These are phyloP conservation scores for Cavia aperea DNA, from an alignment of 2,113 vertebrate genomes.

Conservation along the genomic window DNA sequence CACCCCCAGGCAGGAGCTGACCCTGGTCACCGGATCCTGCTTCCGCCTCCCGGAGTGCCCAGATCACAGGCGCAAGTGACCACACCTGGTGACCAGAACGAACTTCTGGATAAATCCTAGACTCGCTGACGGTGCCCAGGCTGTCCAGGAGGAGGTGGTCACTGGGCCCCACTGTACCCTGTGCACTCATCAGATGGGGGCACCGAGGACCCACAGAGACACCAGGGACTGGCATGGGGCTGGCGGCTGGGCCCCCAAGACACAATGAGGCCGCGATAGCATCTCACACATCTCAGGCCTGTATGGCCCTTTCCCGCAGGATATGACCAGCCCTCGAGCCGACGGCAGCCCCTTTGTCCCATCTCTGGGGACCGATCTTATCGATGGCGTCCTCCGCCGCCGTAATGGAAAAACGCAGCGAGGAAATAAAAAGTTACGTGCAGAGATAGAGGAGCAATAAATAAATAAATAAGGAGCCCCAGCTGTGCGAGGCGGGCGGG, in stretches of 20 bases:
- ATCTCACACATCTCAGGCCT: slow-evolving; percentile 59
- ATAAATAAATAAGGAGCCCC: slow-evolving; percentile 5
- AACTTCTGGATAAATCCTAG: background rate
- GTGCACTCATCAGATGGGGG: background rate
- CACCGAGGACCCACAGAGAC: background rate
- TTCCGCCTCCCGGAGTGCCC: background rate
- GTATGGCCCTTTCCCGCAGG: slow-evolving; percentile 58
- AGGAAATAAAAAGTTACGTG: slow-evolving; percentile 62
- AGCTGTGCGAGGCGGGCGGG: background rate
- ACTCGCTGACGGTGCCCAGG: background rate
- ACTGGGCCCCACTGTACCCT: background rate
- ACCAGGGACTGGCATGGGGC: background rate
- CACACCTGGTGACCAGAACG: background rate
- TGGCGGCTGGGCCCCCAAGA: background rate
- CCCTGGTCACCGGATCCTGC: background rate
- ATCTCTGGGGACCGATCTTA: slow-evolving; percentile 57
- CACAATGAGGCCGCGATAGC: slow-evolving; percentile 59
- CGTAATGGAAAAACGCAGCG: slow-evolving; percentile 48
- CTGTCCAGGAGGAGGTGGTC: fast-evolving
- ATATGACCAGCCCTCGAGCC: slow-evolving; percentile 65
- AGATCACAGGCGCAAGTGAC: too few relatives aligned
- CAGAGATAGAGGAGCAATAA: slow-evolving; percentile 42
- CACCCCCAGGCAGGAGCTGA: background rate
- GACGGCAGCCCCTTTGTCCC: slow-evolving; percentile 64
- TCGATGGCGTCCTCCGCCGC: background rate